Evolutionary conservation across 2,888 invertebrate species (phyloP).

Genomic region (Parascotia fuliginaria): DNA sequence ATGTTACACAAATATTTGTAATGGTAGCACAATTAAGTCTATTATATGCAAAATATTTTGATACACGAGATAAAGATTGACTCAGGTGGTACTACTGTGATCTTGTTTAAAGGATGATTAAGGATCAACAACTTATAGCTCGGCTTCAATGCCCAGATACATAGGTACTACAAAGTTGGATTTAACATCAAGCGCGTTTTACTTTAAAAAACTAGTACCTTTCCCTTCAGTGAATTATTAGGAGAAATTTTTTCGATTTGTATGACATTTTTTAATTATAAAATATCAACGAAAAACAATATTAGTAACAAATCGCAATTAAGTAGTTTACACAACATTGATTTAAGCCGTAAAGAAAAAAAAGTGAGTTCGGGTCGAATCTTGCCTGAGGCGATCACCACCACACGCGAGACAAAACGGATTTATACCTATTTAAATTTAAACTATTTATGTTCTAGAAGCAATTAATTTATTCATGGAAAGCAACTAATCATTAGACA

Average conservation of each 20-base stretch:
- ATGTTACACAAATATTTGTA: no score
- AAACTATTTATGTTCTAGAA: constrained; percentile 61
- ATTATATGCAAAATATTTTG: no score
- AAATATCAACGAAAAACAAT: constrained; percentile 61
- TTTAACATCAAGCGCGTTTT: no score
- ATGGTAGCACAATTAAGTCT: no score
- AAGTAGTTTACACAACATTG: constrained; percentile 65
- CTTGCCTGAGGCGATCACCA: constrained; percentile 50
- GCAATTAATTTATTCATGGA: constrained; percentile 52
- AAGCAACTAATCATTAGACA: background rate
- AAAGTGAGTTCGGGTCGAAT: constrained; percentile 48
- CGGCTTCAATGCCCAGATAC: no score
- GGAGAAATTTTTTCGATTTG: constrained; percentile 22
- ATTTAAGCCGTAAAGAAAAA: constrained; percentile 53
- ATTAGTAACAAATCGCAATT: constrained; percentile 69
- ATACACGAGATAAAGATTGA: no score
- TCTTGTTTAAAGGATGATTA: no score
- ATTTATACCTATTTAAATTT: constrained; percentile 50
- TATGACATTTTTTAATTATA: constrained; percentile 43
- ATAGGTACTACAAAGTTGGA: no score
- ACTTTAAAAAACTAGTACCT: no score
- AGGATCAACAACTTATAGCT: no score
- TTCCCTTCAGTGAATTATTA: background rate
- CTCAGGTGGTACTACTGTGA: no score
- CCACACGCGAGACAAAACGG: constrained; percentile 43